Evolutionary conservation across 2,888 invertebrate genomes (phyloP), one percentile per base, ranked within the genome.

Genomic region (Caenorhabditis afra): DNA sequence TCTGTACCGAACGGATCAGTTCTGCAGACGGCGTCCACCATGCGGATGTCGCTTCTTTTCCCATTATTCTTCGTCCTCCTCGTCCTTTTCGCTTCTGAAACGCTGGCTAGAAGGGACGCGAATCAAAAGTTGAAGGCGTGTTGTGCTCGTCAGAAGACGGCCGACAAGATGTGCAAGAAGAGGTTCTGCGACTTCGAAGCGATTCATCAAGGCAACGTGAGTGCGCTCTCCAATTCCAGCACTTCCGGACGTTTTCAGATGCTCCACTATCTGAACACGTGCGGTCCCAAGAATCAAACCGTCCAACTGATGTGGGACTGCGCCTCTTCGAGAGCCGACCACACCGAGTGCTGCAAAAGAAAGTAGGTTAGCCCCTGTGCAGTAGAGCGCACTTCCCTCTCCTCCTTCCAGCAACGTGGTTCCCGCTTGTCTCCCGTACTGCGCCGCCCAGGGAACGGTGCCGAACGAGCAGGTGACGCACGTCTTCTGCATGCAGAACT

Each of bases 281-380:
- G 88, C 59, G 80, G 84, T 5, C 85, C 88, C 11, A 81, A 85
- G 12, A 86, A 87, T 18, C 66, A 80, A n/a, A 88, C 88, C 1
- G 87, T 88, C 1, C 53, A 67, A 18, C 75, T 86, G 57, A 87
- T 88, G 87, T 88, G 88, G 88, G 85, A 86, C 65, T 88, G 88
- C 73, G 88, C 87, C 14, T 85, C 86, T n/a, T 85, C 85, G 14
- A 71, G 87, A 50, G 81, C 73, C 8, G 88, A 88, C 59, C 88
- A 88, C 58, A 86, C 87, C 0, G 85, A 84, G 12, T 88, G 88
- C 58, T 88, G 88, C 71, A 87, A 84, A 66, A 84, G 80, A 61
- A 88, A 85, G 87, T 87, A 53, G 75, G 80, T 65, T 7, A 18
- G 29, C 1, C n/a, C 23, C n/a, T 39, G 10, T 22, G 0, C 14